Evolutionary conservation across 2,888 invertebrate genomes (phyloP), one percentile per base, ranked within the genome.

Genomic region (Ophion ellenae): DNA sequence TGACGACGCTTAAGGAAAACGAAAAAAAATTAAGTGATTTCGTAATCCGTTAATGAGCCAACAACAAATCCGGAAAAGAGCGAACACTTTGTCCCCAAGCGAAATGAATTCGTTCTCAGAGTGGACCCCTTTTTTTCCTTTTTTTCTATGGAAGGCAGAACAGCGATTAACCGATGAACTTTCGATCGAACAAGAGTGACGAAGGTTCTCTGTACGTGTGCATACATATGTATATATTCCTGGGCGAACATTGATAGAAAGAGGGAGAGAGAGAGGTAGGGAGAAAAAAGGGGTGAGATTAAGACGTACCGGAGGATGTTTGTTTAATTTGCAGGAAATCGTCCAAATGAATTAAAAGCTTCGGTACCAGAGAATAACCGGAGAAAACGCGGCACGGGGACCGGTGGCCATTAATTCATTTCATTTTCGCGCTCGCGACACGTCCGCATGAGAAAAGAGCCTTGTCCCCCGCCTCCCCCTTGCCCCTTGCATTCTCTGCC

Each of bases 301-400:
- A 40, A 69, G 47, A 78, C 64, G 73, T 61, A 73, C 61, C 74
- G 74, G 74, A 47, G 67, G 77, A 81, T 66, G 75, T 87, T 87
- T 87, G 88, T 88, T 90, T 88, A 90, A 91, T 92, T 91, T 91
- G 89, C 91, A 90, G 91, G 86, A 88, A 90, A 88, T 90, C 88
- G 89, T 84, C 85, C 87, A 83, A 83, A 86, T 85, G 89, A 88
- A 90, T 89, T 84, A 87, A 90, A 88, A 66, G 76, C 63, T 69
- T 64, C 67, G 66, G 57, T 53, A 63, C 47, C 20, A 57, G 28
- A 10, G 70, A 63, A 78, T 70, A 64, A 64, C 66, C 79, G 32
- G 78, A 53, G 59, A 17, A 59, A 69, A 83, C 40, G 40, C 53
- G 59, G 45, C 40, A 28, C 61, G 47, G 45, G 40, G 69, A 59